phyloP scores from a whole-genome alignment of 1,140 invertebrate species.

The Luehdorfia chinensis region DNA sequence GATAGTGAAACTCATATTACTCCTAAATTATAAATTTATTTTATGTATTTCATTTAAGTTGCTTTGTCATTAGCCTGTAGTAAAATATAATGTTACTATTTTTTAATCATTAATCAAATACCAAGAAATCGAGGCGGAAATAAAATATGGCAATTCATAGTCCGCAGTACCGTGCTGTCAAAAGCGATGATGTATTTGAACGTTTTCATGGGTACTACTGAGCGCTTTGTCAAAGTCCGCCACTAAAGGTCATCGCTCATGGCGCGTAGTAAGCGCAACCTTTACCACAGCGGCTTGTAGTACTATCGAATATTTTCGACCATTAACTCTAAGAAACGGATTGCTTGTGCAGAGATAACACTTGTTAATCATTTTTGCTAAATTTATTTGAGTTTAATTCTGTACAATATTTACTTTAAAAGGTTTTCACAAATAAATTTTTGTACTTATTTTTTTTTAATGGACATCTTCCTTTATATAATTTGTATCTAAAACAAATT shows the following conservation, averaged over 20 bases:
- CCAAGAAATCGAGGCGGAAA: conserved; percentile 61
- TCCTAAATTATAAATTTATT: no score
- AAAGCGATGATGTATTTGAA: conserved; percentile 70
- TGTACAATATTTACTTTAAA: no score
- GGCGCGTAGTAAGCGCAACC: conserved; percentile 26
- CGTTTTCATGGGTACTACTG: conserved; percentile 67
- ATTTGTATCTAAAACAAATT: no score
- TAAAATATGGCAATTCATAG: conserved; percentile 72
- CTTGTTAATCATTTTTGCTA: background rate
- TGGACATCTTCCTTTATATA: no score
- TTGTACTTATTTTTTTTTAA: no score
- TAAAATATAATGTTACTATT: no score
- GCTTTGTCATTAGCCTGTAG: no score
- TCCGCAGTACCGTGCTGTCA: conserved; percentile 61
- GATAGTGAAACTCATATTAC: no score
- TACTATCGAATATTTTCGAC: conserved; percentile 26
- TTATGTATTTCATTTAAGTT: no score
- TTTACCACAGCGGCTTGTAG: conserved; percentile 25
- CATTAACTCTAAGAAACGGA: conserved; percentile 20
- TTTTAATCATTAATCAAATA: conserved; percentile 63
- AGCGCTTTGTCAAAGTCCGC: conserved; percentile 72
- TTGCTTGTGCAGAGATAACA: background rate
- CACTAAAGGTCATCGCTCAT: conserved; percentile 70
- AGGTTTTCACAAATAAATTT: no score
- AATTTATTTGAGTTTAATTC: background rate